Evolutionary conservation across 1,140 invertebrate species (phyloP).

Genomic region (Drosophila kepulauana): DNA sequence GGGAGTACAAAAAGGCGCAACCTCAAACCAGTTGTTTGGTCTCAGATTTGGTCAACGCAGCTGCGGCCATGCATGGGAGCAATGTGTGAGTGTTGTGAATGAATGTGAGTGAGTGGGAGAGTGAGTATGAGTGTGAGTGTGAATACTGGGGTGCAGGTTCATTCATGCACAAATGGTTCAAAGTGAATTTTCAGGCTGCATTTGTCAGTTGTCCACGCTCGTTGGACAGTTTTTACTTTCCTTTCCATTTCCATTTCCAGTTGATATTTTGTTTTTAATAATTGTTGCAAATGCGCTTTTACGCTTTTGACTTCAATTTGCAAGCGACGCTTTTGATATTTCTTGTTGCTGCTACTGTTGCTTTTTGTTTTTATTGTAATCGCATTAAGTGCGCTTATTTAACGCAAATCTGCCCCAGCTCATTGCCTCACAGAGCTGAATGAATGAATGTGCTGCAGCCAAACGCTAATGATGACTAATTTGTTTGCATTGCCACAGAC

Average conservation of each 20-base stretch:
- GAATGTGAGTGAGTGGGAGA: constrained; percentile 1
- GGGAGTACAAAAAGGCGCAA: background rate
- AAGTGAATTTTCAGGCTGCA: constrained; percentile 70
- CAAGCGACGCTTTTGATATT: constrained; percentile 63
- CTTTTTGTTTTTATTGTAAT: constrained; percentile 73
- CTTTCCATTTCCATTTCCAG: constrained; percentile 24
- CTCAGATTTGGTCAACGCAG: constrained; percentile 50
- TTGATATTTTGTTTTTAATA: constrained; percentile 42
- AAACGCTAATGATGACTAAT: constrained; percentile 82
- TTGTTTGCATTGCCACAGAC: constrained; percentile 73
- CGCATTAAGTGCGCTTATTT: constrained; percentile 84
- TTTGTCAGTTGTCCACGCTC: constrained; percentile 68
- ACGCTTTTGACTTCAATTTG: constrained; percentile 79
- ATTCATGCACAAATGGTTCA: constrained; percentile 81
- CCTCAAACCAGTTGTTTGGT: constrained; percentile 23
- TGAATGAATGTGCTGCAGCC: constrained; percentile 48
- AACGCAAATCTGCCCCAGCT: constrained; percentile 77
- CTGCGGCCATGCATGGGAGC: constrained; percentile 32
- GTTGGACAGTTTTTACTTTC: constrained; percentile 1
- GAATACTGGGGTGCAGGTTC: constrained; percentile 40
- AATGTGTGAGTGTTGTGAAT: constrained; percentile 3
- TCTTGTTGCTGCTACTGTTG: constrained; percentile 42
- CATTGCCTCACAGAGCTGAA: constrained; percentile 26
- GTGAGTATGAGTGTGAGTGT: too few species aligned
- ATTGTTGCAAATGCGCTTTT: constrained; percentile 83